Base-by-base conservation (phyloP, 2,113 vertebrate genomes). In the Aegithalos caudatus region DNA sequence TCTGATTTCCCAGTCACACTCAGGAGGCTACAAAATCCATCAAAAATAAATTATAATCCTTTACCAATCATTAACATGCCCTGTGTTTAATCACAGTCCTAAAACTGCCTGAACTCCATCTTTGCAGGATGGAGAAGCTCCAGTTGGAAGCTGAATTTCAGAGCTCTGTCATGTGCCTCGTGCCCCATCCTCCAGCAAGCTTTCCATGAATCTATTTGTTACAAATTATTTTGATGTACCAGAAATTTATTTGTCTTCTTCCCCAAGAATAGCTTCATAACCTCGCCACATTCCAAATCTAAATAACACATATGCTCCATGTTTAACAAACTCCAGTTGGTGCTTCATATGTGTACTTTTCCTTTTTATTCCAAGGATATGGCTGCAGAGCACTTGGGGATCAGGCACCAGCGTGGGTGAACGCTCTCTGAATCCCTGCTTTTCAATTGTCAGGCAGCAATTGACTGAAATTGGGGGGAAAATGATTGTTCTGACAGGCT, bases 401-500 rank as follows among this genome's bases (percentile, higher is more conserved):
- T 92, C 77, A 97, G 91, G 67, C 69, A 78, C 67, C 71, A 70
- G 72, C 53, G 57, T 95, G 95, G 88, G 91, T 88, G 95, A 97
- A 88, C 10, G 1, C 64, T 53, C 87, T 51, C 64, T 90, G 83
- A 97, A 97, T 85, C 91, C 31, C 96, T 86, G 35, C 29, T 94
- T 88, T 92, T 94, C 86, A 86, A 84, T 92, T 96, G 76, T 96
- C 91, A 95, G 85, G 51, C 47, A 86, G 84, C 64, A 97, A 94
- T 31, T 86, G 94, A 93, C 74, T 97, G 86, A 97, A 97, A 96
- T 35, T 48, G 19, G 58, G 70, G 38, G 28, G 2, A 5, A 92
- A 94, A 86, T 69, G 20, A 95, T 95, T 95, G 87, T 92, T 89
- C 76, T 96, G 93, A 95, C 90, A 97, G 85, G 65, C 45, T 97